Evolutionary conservation across 2,888 invertebrate species (phyloP), one percentile per base, ranked within the genome.

Genomic region (Mesopsocus fuscifrons): DNA sequence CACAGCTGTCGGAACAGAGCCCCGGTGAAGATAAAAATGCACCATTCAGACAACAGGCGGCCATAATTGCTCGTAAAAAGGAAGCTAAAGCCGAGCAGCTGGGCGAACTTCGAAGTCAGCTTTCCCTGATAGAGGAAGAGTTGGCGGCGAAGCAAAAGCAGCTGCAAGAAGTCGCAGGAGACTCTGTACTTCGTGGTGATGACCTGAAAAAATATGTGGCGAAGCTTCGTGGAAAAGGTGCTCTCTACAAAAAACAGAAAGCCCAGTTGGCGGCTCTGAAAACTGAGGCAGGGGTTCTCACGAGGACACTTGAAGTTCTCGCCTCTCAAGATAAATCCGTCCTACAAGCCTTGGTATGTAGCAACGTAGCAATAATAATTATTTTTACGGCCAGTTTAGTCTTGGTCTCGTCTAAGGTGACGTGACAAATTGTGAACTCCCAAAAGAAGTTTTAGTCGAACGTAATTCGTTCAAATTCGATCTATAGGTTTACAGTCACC

Each of bases 181-280:
- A 77, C 47, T 74, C 75, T 44, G 70, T 79, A 16, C 65, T 82
- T 17, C 71, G 78, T 52, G 84, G 83, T 20, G 84, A 84, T 48
- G 83, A 88, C 62, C 73, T 87, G 55, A 85, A 87, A 59, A 73
- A 76, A 50, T 88, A 87, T 59, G 81, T 89, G 13, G 77, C 76
- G 54, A 76, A 79, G 50, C 62, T 89, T 47, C 71, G 87, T 45
- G 75, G 77, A 41, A 82, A 84, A 57, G 84, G 82, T 55, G 74
- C 77, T 5, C 64, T 77, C 8, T 88, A 87, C 60, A 88, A 87
- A 63, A 72, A 79, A 55, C 79, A 80, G 57, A 67, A 81, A 53
- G 69, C 76, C 40, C 80, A 83, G 58, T 63, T 85, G 50, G 74
- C 80, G 5, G 75, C 77, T 41, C 62, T 83, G 45, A 73, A 76